Evolutionary conservation across 2,113 vertebrate species (phyloP).

Genomic region (Nematolebias whitei): DNA sequence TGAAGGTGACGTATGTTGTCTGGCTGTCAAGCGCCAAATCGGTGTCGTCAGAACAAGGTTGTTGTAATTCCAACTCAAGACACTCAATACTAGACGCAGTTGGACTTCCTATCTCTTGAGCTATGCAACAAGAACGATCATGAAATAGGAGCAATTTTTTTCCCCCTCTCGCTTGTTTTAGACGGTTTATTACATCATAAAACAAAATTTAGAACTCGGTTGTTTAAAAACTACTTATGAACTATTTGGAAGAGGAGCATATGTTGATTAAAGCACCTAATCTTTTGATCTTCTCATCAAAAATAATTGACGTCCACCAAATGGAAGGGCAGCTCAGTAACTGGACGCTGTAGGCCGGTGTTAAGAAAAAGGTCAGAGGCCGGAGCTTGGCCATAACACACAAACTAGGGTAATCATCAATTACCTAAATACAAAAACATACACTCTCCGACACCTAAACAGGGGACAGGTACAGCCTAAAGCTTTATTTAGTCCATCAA

Average conservation of each 20-base stretch:
- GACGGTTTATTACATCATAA: not conserved
- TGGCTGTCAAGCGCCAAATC: conserved; percentile 15
- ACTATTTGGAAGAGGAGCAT: not conserved
- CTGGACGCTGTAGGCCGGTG: not conserved
- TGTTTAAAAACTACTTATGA: not conserved
- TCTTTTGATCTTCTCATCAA: not conserved
- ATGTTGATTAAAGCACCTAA: conserved; percentile 8
- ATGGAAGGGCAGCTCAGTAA: conserved; percentile 3
- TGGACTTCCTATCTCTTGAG: not conserved
- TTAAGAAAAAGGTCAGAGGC: conserved; percentile 36
- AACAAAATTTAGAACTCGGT: too few species aligned
- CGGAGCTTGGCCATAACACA: conserved; percentile 29
- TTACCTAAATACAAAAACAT: conserved; percentile 31
- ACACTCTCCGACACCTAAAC: conserved; percentile 5
- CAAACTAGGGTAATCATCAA: conserved; percentile 49
- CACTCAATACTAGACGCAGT: conserved; percentile 2
- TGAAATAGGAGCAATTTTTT: not conserved
- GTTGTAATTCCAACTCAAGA: conserved; percentile 33
- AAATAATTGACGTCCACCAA: conserved; percentile 17
- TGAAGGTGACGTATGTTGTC: conserved; percentile 56
- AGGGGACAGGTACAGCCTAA: not conserved
- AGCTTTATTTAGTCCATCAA: conserved; percentile 10
- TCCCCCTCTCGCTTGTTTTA: not conserved
- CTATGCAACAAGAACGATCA: conserved; percentile 4
- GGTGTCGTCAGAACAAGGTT: not conserved